Percentiles rank a stretch among this genome's conserved stretches.
phyloP scores from a whole-genome alignment of 2,888 invertebrate species.

The Heterodera filipjevi region DNA sequence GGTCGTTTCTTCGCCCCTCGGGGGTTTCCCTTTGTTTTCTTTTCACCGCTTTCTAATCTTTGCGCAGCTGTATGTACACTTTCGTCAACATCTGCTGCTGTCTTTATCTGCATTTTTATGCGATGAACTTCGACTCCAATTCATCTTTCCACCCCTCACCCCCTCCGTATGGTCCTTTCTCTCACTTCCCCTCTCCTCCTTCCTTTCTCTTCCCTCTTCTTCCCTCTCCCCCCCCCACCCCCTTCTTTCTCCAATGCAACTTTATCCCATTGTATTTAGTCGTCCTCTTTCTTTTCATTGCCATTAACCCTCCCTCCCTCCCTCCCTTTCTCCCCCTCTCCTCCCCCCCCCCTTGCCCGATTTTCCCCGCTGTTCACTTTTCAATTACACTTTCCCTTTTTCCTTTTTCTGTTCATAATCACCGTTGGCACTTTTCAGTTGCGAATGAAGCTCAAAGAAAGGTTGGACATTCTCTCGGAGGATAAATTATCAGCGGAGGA shows the following conservation, averaged over 20 bases:
- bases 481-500: slow-evolving; percentile 28
- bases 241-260: neutral
- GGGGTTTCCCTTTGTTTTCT: neutral
- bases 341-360: neutral
- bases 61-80: slow-evolving; percentile 3
- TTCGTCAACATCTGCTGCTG: neutral
- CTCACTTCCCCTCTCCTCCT: neutral
- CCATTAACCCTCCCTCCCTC: no score
- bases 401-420: neutral
- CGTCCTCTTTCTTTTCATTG: neutral
- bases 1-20: neutral
- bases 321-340: neutral
- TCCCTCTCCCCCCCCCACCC: neutral
- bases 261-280: neutral
- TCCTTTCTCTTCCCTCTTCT: neutral
- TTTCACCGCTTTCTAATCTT: neutral
- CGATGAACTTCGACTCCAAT: neutral
- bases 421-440: slow-evolving; percentile 37
- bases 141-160: neutral
- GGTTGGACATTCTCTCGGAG: slow-evolving; percentile 24
- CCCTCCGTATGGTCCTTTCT: neutral
- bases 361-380: neutral
- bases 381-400: neutral
- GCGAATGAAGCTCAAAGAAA: slow-evolving; percentile 38
- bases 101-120: neutral